phyloP scores from a whole-genome alignment of 2,888 invertebrate genomes.

The Luperina nickerlii region DNA sequence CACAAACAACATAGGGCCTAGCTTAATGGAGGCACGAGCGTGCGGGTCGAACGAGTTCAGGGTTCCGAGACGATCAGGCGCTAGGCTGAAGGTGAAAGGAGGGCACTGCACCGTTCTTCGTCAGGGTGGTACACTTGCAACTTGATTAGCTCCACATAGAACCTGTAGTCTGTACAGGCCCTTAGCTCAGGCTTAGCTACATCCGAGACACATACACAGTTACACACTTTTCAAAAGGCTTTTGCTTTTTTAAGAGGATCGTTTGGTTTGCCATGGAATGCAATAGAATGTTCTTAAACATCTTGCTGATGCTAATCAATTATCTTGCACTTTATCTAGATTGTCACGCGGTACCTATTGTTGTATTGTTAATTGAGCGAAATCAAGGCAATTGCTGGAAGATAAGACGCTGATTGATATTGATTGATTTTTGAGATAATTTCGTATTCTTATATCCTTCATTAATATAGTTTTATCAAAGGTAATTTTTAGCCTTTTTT shows the following conservation, averaged over 20 bases:
- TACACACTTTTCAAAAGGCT: slow-evolving; percentile 37
- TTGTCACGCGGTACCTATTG: slow-evolving; percentile 34
- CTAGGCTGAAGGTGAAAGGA: slow-evolving; percentile 79
- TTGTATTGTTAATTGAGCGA: slow-evolving; percentile 40
- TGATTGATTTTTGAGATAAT: slow-evolving; percentile 33
- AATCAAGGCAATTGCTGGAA: slow-evolving; percentile 49
- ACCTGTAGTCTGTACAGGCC: slow-evolving; percentile 54
- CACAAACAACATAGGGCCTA: slow-evolving; percentile 44
- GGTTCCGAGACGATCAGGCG: slow-evolving; percentile 70
- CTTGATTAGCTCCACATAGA: slow-evolving; percentile 55
- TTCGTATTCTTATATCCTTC: slow-evolving; percentile 15
- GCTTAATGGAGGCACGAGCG: slow-evolving; percentile 57
- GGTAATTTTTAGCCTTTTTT: slow-evolving; percentile 9
- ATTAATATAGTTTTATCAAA: slow-evolving; percentile 5
- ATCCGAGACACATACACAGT: slow-evolving; percentile 57
- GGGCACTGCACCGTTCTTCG: slow-evolving; percentile 77
- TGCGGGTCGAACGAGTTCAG: slow-evolving; percentile 74
- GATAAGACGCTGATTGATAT: slow-evolving; percentile 29
- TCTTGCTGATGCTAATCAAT: slow-evolving; percentile 35
- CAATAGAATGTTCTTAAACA: slow-evolving; percentile 3
- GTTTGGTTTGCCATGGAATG: slow-evolving; percentile 1
- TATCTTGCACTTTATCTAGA: slow-evolving; percentile 31
- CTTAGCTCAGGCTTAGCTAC: slow-evolving; percentile 28
- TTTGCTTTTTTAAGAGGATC: slow-evolving; percentile 2
- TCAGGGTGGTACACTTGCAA: slow-evolving; percentile 61